These are phyloP conservation scores for Rhabdophis nuchalis DNA, from an alignment of 2,797 vertebrate genomes.

Conservation along the genomic window DNA sequence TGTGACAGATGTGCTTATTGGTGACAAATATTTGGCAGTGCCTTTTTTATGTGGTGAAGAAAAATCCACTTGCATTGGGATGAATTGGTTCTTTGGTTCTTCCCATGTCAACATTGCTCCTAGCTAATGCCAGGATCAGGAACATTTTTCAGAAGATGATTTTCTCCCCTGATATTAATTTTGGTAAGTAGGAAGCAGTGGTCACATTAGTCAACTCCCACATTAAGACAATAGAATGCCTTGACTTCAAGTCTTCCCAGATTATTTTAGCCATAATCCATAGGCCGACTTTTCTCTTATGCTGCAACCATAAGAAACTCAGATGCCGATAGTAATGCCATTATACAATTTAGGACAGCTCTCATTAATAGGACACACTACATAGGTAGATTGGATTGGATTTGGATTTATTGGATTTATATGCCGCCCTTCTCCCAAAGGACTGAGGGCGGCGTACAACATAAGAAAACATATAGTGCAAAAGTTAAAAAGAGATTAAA, in stretches of 20 bases:
- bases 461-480: no score
- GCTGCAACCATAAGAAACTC: neutral
- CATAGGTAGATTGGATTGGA: no score
- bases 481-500: no score
- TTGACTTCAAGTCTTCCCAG: neutral
- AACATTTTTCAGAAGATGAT: neutral
- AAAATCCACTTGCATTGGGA: neutral
- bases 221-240: no score
- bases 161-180: no score
- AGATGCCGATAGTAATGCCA: neutral
- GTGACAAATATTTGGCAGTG: neutral
- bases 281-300: neutral
- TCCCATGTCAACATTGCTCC: neutral
- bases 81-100: neutral
- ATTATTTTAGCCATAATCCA: neutral
- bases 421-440: no score
- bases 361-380: neutral
- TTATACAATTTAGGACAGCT: neutral
- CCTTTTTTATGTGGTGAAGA: neutral
- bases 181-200: neutral
- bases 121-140: neutral
- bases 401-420: no score
- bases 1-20: neutral
- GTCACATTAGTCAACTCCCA: no score
- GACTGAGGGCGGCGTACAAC: no score